A percentile compares a stretch with the other conserved stretches of the same genome.
These are phyloP conservation scores for Rissa tridactyla DNA, from an alignment of 2,113 vertebrate genomes.

Conservation along the genomic window DNA sequence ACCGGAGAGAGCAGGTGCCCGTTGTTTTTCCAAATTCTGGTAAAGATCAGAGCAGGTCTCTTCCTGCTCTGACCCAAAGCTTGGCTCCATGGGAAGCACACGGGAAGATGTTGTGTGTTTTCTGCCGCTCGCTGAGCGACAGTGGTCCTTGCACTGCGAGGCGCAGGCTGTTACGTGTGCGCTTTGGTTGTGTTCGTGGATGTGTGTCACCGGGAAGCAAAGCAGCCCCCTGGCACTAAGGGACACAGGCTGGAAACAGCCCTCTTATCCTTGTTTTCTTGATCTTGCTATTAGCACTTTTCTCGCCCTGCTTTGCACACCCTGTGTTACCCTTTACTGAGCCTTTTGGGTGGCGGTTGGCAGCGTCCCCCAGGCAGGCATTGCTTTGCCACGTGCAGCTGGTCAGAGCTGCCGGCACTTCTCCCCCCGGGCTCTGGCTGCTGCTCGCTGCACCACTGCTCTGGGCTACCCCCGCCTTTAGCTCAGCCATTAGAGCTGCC, in stretches of 20 bases:
- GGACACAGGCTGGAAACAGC: not conserved
- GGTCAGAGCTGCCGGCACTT: not conserved
- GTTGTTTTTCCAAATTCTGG: not conserved
- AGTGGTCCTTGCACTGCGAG: not conserved
- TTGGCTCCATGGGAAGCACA: not conserved
- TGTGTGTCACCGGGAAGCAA: not conserved
- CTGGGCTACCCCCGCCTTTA: not conserved
- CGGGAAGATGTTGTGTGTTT: not conserved
- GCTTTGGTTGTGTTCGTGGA: not conserved
- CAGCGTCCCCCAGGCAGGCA: not conserved
- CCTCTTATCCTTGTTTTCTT: not conserved
- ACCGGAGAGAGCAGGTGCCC: not conserved
- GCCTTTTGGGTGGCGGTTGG: not conserved
- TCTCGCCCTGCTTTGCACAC: not conserved
- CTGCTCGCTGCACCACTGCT: not conserved
- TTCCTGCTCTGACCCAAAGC: not conserved
- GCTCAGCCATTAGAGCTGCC: not conserved
- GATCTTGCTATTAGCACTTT: not conserved
- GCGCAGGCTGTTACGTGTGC: not conserved
- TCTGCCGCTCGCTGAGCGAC: not conserved
- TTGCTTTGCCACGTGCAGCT: not conserved
- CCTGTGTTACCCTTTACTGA: not conserved
- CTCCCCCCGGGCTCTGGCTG: rapidly evolving
- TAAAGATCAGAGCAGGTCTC: not conserved
- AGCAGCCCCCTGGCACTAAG: not conserved